Evolutionary conservation across 2,888 invertebrate genomes (phyloP), one percentile per base, ranked within the genome.

Genomic region (Epinotia nisella): DNA sequence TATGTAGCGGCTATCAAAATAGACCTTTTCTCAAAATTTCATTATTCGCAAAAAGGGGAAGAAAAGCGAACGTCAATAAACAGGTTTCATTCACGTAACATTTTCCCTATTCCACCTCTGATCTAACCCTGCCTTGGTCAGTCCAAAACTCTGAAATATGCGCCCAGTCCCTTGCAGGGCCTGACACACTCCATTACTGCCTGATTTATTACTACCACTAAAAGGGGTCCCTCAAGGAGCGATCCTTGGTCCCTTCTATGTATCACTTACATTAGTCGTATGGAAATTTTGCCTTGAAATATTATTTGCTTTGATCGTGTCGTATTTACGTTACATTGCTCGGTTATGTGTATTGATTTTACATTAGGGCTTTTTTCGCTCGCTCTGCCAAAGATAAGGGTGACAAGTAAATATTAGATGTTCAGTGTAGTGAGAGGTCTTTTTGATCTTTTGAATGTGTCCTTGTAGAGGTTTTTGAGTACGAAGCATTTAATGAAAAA

Each of bases 121-220:
- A 80, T 78, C 78, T 77, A 79, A 81, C 82, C 81, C 79, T n/a
- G n/a, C n/a, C n/a, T 79, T 80, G 84, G 86, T 85, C 85, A 88
- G 83, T 85, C 83, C 86, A 84, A 88, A 88, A 87, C 86, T 88
- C 83, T 81, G 84, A 87, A 90, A 90, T 90, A 89, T 87, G 86
- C 86, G 83, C 82, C 79, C 81, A 86, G 83, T 83, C 85, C 84
- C 84, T 76, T 79, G 79, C 80, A 80, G 85, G 80, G 81, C 86
- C 83, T 89, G 85, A 86, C 85, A 87, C 87, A 90, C 87, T 90
- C 91, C 92, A 92, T 92, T 92, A 92, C 82, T 87, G 80, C 79
- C 89, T 92, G 92, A 92, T 92, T 92, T 92, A 92, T 92, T 83
- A 85, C 88, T 83, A 78, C 82, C 86, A 87, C 90, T 91, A 92